phyloP scores from a whole-genome alignment of 1,140 invertebrate species.

The Bemisia tabaci region DNA sequence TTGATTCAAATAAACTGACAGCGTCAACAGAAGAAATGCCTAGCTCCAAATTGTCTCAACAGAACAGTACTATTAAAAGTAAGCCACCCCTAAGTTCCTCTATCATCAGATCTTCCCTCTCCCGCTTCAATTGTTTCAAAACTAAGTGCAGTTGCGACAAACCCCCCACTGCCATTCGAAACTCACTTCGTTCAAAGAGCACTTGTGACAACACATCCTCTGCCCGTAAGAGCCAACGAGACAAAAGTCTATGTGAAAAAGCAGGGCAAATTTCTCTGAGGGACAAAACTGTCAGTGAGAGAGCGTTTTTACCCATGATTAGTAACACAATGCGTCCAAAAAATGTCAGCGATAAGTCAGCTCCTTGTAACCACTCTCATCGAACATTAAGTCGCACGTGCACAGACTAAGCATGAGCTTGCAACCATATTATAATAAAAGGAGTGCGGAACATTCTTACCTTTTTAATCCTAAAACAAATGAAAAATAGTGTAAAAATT shows the following conservation, averaged over 20 bases:
- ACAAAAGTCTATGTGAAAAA: background rate
- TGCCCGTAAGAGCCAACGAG: background rate
- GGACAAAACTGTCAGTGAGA: background rate
- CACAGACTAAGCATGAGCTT: background rate
- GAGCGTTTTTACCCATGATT: background rate
- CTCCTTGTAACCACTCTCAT: background rate
- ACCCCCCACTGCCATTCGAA: background rate
- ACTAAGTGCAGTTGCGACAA: background rate
- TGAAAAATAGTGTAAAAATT: no score
- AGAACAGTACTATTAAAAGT: background rate
- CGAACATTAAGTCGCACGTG: background rate
- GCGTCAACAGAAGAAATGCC: background rate
- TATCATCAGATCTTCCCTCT: background rate
- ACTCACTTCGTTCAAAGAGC: background rate
- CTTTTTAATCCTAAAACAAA: no score
- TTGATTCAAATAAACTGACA: background rate
- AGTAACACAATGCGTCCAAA: background rate
- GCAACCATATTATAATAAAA: no score
- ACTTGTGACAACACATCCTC: background rate
- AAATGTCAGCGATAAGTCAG: background rate
- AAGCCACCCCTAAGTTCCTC: background rate
- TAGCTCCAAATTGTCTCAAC: background rate
- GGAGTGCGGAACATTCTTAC: no score
- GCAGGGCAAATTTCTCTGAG: background rate
- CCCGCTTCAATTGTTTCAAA: background rate